A percentile compares a stretch with the other conserved stretches of the same genome.
Conservation (phyloP, 2,888 invertebrate genomes). For the Sepiola atlantica region DNA sequence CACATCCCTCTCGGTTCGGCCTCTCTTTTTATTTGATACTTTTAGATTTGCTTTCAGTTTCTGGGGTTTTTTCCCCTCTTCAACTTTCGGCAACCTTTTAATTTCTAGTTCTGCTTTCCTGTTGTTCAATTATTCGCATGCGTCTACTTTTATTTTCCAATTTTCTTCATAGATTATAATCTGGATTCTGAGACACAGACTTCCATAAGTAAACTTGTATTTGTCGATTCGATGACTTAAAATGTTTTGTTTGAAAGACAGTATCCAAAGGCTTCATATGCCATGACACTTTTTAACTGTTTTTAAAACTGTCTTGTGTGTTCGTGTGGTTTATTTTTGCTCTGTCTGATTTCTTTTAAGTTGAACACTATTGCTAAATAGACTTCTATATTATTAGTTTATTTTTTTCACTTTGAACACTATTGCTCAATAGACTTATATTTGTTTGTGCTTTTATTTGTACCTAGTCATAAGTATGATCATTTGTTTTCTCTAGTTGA, state of each 20-base stretch:
- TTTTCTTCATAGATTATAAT: background rate
- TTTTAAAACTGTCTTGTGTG: too few species aligned
- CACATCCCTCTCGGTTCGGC: background rate
- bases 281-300: too few species aligned
- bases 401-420: too few species aligned
- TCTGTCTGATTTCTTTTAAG: too few species aligned
- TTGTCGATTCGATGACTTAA: too few species aligned
- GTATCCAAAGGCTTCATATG: too few species aligned
- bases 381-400: too few species aligned
- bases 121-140: background rate
- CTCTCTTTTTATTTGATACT: background rate
- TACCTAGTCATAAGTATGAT: background rate
- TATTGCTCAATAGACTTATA: too few species aligned
- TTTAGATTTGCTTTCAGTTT: background rate
- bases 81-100: background rate
- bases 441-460: too few species aligned
- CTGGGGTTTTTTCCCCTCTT: background rate
- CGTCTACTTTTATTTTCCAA: background rate
- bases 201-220: background rate
- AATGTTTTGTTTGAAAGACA: too few species aligned
- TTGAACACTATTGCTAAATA: too few species aligned
- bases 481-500: background rate
- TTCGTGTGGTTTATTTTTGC: too few species aligned
- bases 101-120: background rate
- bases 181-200: background rate